Base-by-base conservation (phyloP, 1,140 invertebrate species). In the Centruroides sculpturatus region DNA sequence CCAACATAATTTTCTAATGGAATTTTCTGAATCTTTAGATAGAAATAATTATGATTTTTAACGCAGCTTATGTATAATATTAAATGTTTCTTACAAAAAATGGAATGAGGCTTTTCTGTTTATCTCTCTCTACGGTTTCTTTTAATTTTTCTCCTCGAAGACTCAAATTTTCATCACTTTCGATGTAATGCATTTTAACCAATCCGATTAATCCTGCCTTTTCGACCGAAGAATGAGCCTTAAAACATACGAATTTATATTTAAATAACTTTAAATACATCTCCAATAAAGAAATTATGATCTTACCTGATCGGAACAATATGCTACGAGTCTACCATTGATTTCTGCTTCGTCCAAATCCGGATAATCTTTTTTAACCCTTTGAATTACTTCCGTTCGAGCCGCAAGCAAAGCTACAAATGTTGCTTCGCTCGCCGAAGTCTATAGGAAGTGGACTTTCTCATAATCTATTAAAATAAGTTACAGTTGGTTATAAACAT, bases 221-320 rank as follows among this genome's bases (percentile, higher is more conserved):
- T 75, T 97, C 93, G 4, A 98, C 92, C 34, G 92, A 95, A 0
- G 92, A 96, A 74, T 98, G 92, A 1, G 92, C 90, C 83, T 87
- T 51, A 47, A 59, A n/a, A 47, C 13, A 41, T 47, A 13, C 0
- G 34, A 35, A n/a, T 46, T 54, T 23, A 36, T 47, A 13, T 64
- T n/a, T 34, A 47, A 8, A 64, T 46, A 4, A 36, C 48, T 51
- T 51, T 50, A 47, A 58, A 36, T 55, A 47, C 36, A 6, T 11
- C 1, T 51, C 23, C 23, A 23, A 1, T 23, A 23, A 23, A 23
- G 1, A 23, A 23, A 23, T 23, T 23, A 23, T 23, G 23, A 23
- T 23, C 23, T 5, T 62, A 71, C 73, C 66, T 80, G 79, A 67
- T 96, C 92, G 0, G 93, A 97, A 69, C 92, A 96, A 71, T 98